phyloP scores from a whole-genome alignment of 2,113 vertebrate species.

The Ranitomeya variabilis region DNA sequence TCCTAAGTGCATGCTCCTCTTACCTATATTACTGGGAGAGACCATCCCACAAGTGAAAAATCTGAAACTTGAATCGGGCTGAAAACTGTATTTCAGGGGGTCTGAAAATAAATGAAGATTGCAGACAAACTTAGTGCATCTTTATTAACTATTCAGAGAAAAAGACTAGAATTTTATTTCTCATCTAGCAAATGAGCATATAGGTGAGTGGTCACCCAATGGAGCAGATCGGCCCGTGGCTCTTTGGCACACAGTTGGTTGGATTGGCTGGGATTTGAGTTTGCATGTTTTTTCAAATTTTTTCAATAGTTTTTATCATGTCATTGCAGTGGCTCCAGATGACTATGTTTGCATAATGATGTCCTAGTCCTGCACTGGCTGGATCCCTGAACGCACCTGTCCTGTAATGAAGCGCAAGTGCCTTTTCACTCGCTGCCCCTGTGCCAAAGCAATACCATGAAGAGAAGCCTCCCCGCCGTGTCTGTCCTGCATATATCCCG shows the following conservation, averaged over 20 bases:
- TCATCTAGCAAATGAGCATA: no score
- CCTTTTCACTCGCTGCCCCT: constrained; percentile 33
- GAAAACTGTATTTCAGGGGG: no score
- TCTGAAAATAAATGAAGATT: no score
- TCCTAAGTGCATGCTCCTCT: no score
- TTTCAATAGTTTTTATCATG: background rate
- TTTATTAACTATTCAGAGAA: no score
- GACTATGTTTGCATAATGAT: constrained; percentile 73
- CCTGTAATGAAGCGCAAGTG: constrained; percentile 41
- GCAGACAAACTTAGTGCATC: no score
- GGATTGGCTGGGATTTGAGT: background rate
- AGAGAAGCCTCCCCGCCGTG: constrained; percentile 1
- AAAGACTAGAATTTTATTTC: no score
- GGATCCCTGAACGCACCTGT: constrained; percentile 41
- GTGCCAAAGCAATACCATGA: constrained; percentile 35
- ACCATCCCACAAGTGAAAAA: no score
- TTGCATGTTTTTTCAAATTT: background rate
- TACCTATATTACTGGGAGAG: no score
- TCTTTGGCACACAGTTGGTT: background rate
- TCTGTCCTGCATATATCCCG: background rate
- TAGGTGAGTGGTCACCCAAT: no score
- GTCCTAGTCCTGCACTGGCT: background rate
- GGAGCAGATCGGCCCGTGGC: no score
- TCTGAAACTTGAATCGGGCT: no score
- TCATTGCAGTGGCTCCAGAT: constrained; percentile 73